Evolutionary conservation across 2,113 vertebrate genomes (phyloP), one percentile per base, ranked within the genome.

Genomic region (Indri indri): DNA sequence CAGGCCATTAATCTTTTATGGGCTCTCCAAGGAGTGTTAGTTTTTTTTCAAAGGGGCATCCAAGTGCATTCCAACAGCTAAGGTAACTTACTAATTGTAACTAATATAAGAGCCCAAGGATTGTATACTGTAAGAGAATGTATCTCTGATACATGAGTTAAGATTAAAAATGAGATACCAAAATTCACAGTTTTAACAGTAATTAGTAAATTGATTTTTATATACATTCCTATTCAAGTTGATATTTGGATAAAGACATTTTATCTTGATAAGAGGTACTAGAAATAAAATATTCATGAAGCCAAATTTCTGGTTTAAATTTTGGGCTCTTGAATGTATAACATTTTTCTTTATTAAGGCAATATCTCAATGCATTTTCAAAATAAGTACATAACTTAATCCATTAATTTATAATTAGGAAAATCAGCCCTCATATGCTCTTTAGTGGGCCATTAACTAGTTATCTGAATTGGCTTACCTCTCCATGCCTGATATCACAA

Each of bases 181-280:
- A 96, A 90, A 84, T 91, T 92, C 37, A 92, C 14, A 94, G n/a
- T 61, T 66, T 63, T 52, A 86, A 63, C 32, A 92, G 61, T 92
- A 96, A 93, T 87, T 85, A 90, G 40, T 77, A 91, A 90, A 84
- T 68, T 87, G 86, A 52, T 50, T 83, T 95, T 88, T 95, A 63
- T 83, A 81, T 59, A 88, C 61, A 79, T 91, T 91, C 17, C 27
- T 61, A 61, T 76, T 92, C 90, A 91, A 88, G 74, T 40, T 89
- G 88, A 81, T 96, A 66, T 83, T 86, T 83, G 40, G 65, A 71
- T 91, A 89, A 89, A 93, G 80, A 80, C 45, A 57, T 91, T 93
- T 96, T 87, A 82, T 86, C 86, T 98, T 95, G 63, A 89, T 95
- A 37, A 80, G 54, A 65, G 22, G 47, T 71, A 11, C 50, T 87